A percentile compares a stretch with the other conserved stretches of the same genome.
Conservation (phyloP, 2,888 invertebrate genomes). For the Schizaphis graminum region DNA sequence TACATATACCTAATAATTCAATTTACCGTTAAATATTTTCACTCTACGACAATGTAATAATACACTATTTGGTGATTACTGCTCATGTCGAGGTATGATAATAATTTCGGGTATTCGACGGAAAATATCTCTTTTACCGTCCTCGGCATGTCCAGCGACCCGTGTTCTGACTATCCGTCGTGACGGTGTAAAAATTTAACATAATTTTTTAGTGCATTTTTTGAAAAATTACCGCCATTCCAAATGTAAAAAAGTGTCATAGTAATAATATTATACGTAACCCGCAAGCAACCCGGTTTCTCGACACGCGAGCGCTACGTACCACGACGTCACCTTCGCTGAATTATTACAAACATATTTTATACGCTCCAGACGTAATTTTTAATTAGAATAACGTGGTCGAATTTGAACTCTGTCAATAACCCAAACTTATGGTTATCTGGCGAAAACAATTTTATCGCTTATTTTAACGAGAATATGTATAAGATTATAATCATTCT, state of each 20-base stretch:
- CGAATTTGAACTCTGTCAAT: not conserved
- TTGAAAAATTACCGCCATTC: not conserved
- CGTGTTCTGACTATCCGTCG: not conserved
- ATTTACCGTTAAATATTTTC: not conserved
- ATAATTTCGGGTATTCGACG: not conserved
- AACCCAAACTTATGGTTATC: not conserved
- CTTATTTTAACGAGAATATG: not conserved
- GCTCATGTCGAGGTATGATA: not conserved
- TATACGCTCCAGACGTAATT: not conserved
- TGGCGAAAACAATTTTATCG: not conserved
- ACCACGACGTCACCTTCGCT: not conserved
- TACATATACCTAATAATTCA: too few relatives aligned
- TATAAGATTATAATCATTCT: not conserved
- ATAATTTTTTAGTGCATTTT: not conserved
- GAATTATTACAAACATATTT: not conserved
- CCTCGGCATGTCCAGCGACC: not conserved
- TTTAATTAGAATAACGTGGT: not conserved
- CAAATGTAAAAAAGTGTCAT: not conserved
- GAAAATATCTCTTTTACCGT: not conserved
- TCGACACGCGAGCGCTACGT: not conserved
- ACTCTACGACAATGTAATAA: not conserved
- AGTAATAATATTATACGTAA: not conserved
- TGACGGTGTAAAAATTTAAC: not conserved
- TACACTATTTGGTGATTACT: not conserved
- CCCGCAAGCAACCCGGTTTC: not conserved